phyloP scores from a whole-genome alignment of 2,113 vertebrate genomes.

The Leiothrix lutea region DNA sequence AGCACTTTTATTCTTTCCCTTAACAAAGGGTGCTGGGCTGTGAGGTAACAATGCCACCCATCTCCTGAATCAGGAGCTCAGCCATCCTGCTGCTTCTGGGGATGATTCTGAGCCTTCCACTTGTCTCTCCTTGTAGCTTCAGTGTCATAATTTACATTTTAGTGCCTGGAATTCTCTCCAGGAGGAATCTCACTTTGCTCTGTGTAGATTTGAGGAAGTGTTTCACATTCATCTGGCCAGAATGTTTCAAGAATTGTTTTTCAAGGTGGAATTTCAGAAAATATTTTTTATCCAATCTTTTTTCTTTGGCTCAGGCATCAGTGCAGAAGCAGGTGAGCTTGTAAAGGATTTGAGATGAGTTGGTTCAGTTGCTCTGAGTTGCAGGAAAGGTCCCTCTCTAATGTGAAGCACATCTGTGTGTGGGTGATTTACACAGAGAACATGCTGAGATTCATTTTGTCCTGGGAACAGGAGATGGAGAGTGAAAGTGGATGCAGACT shows the following conservation, averaged over 20 bases:
- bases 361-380: background rate
- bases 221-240: background rate
- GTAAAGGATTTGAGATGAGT: background rate
- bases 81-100: background rate
- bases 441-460: background rate
- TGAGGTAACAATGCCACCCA: background rate
- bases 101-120: background rate
- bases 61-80: background rate
- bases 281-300: background rate
- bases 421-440: background rate
- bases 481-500: background rate
- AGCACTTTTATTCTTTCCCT: background rate
- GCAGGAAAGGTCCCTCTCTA: background rate
- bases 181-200: background rate
- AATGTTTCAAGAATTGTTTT: background rate
- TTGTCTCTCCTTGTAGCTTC: background rate
- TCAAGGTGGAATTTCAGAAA: background rate
- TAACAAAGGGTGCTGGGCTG: background rate
- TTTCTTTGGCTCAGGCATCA: background rate
- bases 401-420: background rate
- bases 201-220: background rate
- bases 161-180: background rate
- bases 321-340: background rate
- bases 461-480: background rate
- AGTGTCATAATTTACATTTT: background rate